Conservation (phyloP, 2,113 vertebrate genomes). For the Diadophis punctatus region DNA sequence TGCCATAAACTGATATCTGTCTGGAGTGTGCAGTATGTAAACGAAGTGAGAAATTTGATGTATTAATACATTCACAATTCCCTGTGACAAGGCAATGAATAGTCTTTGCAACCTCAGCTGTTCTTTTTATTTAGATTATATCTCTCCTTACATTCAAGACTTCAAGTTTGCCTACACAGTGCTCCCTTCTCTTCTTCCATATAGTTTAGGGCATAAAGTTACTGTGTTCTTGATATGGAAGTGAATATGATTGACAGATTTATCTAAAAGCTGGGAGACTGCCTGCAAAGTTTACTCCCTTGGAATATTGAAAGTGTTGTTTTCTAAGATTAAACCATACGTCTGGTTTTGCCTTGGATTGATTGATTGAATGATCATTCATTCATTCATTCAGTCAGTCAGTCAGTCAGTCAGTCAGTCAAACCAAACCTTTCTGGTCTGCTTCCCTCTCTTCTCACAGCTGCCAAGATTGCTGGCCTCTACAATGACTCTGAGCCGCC, state of each 20-base stretch:
- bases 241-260: neutral
- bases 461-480: conserved; percentile 84
- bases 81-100: neutral
- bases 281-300: neutral
- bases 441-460: conserved; percentile 55
- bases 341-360: neutral
- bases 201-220: neutral
- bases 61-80: neutral
- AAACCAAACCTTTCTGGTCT: neutral
- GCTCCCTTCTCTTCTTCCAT: neutral
- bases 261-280: neutral
- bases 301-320: neutral
- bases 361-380: too few relatives aligned
- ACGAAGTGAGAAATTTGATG: neutral
- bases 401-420: too few relatives aligned
- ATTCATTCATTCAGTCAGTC: too few relatives aligned
- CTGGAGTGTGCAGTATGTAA: neutral
- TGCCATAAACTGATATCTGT: neutral
- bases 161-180: neutral
- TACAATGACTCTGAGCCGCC: conserved; percentile 86
- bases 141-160: neutral
- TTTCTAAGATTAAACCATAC: neutral
- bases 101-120: neutral
- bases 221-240: neutral
- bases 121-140: neutral